Evolutionary conservation across 2,888 invertebrate species (phyloP).

Genomic region (Heliconius ismenius): DNA sequence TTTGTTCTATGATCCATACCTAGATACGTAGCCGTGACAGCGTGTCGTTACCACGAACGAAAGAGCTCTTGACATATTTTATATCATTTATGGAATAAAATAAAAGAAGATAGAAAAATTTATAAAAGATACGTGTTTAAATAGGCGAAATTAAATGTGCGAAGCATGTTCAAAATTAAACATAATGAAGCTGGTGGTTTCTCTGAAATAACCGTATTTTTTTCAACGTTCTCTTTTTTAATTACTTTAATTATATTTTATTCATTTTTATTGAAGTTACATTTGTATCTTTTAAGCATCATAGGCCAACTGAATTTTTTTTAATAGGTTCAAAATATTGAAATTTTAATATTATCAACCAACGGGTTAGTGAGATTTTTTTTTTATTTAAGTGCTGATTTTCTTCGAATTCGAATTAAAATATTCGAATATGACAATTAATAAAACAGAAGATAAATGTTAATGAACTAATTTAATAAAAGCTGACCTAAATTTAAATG

Average conservation of each 20-base stretch:
- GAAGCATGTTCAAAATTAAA: slow-evolving; percentile 11
- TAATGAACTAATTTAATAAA: too few species aligned
- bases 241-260: background rate
- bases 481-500: too few species aligned
- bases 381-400: too few species aligned
- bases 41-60: slow-evolving; percentile 40
- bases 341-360: too few species aligned
- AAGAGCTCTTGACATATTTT: slow-evolving; percentile 43
- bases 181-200: slow-evolving; percentile 8
- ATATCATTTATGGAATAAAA: slow-evolving; percentile 42
- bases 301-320: too few species aligned
- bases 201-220: background rate
- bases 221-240: background rate
- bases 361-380: too few species aligned
- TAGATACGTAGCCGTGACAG: slow-evolving; percentile 35
- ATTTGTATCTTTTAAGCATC: too few species aligned
- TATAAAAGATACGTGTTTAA: slow-evolving; percentile 22
- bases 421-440: too few species aligned
- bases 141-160: slow-evolving; percentile 7
- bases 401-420: too few species aligned
- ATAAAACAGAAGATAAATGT: too few species aligned
- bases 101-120: slow-evolving; percentile 27
- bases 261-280: background rate
- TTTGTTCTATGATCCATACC: slow-evolving; percentile 31
- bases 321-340: too few species aligned